These are phyloP conservation scores for Neogale vison DNA, from an alignment of 2,113 vertebrate species.

Conservation along the genomic window DNA sequence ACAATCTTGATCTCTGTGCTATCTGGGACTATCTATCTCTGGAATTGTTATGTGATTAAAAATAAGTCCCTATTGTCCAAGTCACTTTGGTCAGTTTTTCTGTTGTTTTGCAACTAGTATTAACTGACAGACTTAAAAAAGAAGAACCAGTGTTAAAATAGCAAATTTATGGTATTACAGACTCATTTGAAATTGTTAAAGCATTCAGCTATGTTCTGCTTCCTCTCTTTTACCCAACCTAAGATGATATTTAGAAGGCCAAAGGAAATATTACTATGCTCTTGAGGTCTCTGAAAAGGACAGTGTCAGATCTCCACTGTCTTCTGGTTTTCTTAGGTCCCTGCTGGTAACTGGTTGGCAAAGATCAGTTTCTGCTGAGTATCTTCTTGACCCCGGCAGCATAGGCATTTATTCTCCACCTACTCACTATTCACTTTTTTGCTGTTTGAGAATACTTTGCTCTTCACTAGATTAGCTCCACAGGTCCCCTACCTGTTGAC, in stretches of 20 bases:
- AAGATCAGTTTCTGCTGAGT: background rate
- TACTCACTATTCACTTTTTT: background rate
- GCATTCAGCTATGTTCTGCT: background rate
- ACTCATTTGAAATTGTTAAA: background rate
- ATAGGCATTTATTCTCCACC: background rate
- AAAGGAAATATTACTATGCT: background rate
- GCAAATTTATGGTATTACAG: background rate
- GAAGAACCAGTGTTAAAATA: background rate
- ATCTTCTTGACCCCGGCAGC: background rate
- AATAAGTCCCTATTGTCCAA: background rate
- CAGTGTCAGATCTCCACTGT: background rate
- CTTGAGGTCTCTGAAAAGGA: background rate
- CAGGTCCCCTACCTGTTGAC: background rate
- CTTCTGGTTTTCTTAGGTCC: background rate
- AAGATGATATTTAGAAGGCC: background rate
- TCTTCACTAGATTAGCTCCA: background rate
- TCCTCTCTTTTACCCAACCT: background rate
- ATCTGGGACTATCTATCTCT: background rate
- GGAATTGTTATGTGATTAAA: background rate
- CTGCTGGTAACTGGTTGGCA: background rate
- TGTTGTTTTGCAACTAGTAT: background rate
- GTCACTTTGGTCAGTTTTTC: background rate
- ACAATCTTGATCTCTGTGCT: background rate
- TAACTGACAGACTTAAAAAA: background rate
- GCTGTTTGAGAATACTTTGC: background rate